Base-by-base conservation (phyloP, 2,113 vertebrate genomes). In the Antennarius striatus region DNA sequence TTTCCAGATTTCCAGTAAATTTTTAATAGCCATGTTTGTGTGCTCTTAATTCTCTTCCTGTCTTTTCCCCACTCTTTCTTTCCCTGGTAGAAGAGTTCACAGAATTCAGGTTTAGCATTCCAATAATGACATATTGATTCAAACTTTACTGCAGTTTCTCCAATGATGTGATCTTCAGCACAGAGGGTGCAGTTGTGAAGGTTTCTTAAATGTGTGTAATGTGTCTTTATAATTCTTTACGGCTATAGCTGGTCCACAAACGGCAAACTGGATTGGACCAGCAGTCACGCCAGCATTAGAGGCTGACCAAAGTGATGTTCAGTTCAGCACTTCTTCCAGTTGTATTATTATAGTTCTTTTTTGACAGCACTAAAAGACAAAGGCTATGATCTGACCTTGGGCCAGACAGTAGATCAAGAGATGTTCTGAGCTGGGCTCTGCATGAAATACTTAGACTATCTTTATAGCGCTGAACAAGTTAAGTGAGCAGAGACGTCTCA, bases 81-180 rank as follows among this genome's bases (percentile, higher is more conserved):
- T 68, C 48, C n/a, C 43, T 11, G 8, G 46, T 36, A 52, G 73
- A 72, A 43, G 36, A 76, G 71, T 75, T 55, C 54, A 48, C 54
- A 79, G 64, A 84, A 68, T 69, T 46, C 30, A 10, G 6, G 56
- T 84, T 83, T 79, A 84, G 72, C 81, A 86, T 85, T 78, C 12
- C 63, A 68, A 77, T 89, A 85, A 88, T 84, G 62, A 79, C 70
- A 71, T 88, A 88, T 87, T 52, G 81, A 91, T 88, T 64, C 3
- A 30, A 14, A 53, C 5, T 49, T 71, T 60, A 39, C 30, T 22
- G 22, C 22, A 22, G 22, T 22, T 36, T 55, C 65, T 55, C 57
- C 68, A 68, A 51, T 49, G 54, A 71, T 65, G 55, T 82, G 71
- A 81, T 73, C 53, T 80, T 79, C 51, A 72, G 65, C 22, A 22